Evolutionary conservation across 2,113 vertebrate species (phyloP).

Genomic region (Camelus dromedarius): DNA sequence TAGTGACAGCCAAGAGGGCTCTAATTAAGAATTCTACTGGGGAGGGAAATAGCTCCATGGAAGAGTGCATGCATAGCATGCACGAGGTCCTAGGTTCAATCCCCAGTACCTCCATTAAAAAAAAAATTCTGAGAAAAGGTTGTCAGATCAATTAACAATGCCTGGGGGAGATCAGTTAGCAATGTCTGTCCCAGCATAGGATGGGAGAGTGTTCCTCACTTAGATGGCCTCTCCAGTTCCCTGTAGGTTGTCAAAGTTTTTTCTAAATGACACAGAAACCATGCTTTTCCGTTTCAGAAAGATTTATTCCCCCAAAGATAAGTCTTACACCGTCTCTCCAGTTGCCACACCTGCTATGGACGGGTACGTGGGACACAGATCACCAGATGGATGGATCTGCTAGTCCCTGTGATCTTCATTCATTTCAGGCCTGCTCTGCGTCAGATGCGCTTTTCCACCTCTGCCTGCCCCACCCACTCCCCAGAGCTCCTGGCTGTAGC

Average conservation of each 20-base stretch:
- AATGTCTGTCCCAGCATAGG: not conserved
- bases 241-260: not conserved
- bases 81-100: no score
- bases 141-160: no score
- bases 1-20: not conserved
- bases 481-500: not conserved
- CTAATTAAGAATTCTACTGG: not conserved
- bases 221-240: not conserved
- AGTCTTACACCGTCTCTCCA: not conserved
- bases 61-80: no score
- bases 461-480: not conserved
- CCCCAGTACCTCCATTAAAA: no score
- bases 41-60: no score
- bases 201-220: not conserved
- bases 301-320: not conserved
- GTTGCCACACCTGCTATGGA: not conserved
- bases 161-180: not conserved
- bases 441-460: not conserved
- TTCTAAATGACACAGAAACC: not conserved
- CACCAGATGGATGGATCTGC: no score
- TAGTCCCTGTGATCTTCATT: not conserved
- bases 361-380: not conserved
- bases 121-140: no score
- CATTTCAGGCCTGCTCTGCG: not conserved
- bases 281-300: not conserved